Base-by-base conservation (phyloP, 1,140 invertebrate genomes). In the Euglossa dilemma region DNA sequence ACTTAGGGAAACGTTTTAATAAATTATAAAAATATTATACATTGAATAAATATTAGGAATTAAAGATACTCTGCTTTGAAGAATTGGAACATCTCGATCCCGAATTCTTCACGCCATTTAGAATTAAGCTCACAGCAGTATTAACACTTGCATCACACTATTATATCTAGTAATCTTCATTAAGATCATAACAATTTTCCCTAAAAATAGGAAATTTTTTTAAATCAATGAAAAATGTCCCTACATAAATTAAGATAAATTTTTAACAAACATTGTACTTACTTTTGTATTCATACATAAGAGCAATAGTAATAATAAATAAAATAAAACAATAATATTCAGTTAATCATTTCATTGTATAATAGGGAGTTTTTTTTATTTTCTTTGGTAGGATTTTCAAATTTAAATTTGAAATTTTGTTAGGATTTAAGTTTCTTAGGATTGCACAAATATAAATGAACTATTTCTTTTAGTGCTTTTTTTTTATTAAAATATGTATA, bases 401-500 rank as follows among this genome's bases (percentile, higher is more conserved):
- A 61, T 11, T 59, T 59, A 20, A 47, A 59, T 45, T 61, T 18
- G 12, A 67, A 67, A 45, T n/a, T 45, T 45, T 64, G 20, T 63
- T 36, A 36, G 12, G 16, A 52, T n/a, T 50, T 54, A 7, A 20
- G 23, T 57, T 6, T 9, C 6, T 20, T 47, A 16, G 14, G 16
- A 54, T 50, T 11, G 16, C 8, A 50, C 6, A 80, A 52, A 25
- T 28, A 54, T 28, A 74, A 25, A 47, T 20, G 2, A 28, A 67
- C 47, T 56, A 36, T 25, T 52, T n/a, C n/a, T 57, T 83, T 75
- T 79, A 70, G 47, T 83, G 69, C 73, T 75, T 79, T 87, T 36
- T 79, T 77, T 79, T 80, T 63, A 79, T 86, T 88, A 86, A 89
- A 89, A 89, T 88, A 89, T 50, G 80, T 83, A 80, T 73, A 80